These are phyloP conservation scores for Rhinopomastus cyanomelas DNA, from an alignment of 2,113 vertebrate species.

Conservation along the genomic window DNA sequence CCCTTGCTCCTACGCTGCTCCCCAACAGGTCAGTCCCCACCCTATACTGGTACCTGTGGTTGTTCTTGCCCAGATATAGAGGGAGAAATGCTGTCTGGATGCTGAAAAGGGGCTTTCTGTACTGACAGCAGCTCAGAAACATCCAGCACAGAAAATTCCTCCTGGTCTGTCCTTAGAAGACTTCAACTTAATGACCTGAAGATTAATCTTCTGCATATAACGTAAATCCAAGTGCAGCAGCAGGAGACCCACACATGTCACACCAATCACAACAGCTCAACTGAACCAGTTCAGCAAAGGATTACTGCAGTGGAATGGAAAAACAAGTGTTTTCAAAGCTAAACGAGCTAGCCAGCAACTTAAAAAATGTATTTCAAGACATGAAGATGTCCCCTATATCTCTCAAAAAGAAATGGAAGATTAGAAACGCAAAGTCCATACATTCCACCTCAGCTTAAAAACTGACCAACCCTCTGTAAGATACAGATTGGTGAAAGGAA, in stretches of 20 bases:
- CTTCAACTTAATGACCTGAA: not conserved
- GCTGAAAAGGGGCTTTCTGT: not conserved
- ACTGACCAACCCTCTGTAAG: not conserved
- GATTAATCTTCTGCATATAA: constrained; percentile 29
- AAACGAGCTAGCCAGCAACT: not conserved
- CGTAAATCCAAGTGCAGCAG: not conserved
- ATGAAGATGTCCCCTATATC: not conserved
- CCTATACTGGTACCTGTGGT: no score
- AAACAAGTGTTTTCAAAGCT: not conserved
- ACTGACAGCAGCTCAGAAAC: not conserved
- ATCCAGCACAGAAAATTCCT: not conserved
- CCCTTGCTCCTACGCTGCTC: no score
- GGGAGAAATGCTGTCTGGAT: not conserved
- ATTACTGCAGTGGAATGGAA: not conserved
- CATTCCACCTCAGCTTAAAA: not conserved
- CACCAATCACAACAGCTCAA: constrained; percentile 2
- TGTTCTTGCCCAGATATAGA: no score
- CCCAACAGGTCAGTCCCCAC: no score
- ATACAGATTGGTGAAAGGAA: not conserved
- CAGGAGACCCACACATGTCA: constrained; percentile 1
- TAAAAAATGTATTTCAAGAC: not conserved
- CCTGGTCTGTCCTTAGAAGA: constrained; percentile 33
- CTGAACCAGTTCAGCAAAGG: not conserved
- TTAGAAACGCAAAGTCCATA: not conserved
- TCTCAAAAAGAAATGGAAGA: not conserved